Evolutionary conservation across 1,140 invertebrate genomes (phyloP), one percentile per base, ranked within the genome.

Genomic region (Hestina assimilis): DNA sequence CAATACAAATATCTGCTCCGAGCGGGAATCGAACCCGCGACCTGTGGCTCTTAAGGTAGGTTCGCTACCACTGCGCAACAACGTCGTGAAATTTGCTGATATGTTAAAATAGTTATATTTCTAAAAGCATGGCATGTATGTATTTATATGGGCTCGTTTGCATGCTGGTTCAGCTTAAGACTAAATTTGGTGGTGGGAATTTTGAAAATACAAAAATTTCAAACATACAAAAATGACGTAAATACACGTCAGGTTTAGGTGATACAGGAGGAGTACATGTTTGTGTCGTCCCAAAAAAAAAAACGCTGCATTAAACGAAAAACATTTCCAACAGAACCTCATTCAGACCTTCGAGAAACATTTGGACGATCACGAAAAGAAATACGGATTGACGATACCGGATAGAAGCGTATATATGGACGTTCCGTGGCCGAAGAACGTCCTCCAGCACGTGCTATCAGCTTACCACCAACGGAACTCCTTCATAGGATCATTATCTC

Each of bases 281-380:
- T 45, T 72, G 77, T 82, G 68, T 45, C 71, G 82, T 79, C 76
- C 69, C 55, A 33, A 31, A 9, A 33, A 31, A 9, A 15, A 47
- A 48, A 47, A 50, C 46, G 46, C 54, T 59, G 21, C 63, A 59
- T 53, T 69, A 69, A 73, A 71, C 60, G 21, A 6, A 23, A 43
- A 38, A 24, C 52, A 50, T 69, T 72, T 59, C 65, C 60, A 63
- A 66, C 83, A 89, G 89, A 81, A 24, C 23, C 62, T 87, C 46
- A 64, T 85, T 48, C 65, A 75, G 24, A 52, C 50, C 15, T 89
- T 89, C 79, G 79, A 68, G 62, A 78, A 78, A 40, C 74, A 89
- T 26, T 74, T 90, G 15, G 87, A 89, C 60, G 80, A 89, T 63
- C 90, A 90, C 65, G 90, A 91, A 75, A 79, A 70, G 48, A 88